Evolutionary conservation across 2,797 vertebrate species (phyloP).

Genomic region (Thalassophryne amazonica): DNA sequence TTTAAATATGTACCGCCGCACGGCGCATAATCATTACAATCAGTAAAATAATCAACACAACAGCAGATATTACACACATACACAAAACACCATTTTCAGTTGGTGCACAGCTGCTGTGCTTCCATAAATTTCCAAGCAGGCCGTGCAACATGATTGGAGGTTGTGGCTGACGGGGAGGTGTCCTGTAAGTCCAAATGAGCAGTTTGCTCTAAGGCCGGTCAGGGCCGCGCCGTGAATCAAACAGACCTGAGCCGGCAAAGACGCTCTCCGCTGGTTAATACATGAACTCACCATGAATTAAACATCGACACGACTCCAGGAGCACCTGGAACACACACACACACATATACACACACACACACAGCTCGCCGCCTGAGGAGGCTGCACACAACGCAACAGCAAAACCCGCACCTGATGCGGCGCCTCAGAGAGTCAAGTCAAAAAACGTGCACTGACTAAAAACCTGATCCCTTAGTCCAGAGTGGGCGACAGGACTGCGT

Average conservation of each 20-base stretch:
- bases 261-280: slow-evolving; percentile 30
- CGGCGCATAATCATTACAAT: too few relatives aligned
- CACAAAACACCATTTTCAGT: too few relatives aligned
- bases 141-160: slow-evolving; percentile 4
- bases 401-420: background rate
- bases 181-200: slow-evolving; percentile 1
- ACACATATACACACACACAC: too few relatives aligned
- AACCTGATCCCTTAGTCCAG: background rate
- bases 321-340: background rate
- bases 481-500: background rate
- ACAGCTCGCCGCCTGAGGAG: too few relatives aligned
- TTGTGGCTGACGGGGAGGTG: slow-evolving; percentile 14
- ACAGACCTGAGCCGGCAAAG: slow-evolving; percentile 33
- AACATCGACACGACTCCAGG: slow-evolving; percentile 43
- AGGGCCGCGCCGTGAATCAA: too few relatives aligned
- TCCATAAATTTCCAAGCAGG: too few relatives aligned
- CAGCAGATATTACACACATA: too few relatives aligned
- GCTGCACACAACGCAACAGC: too few relatives aligned
- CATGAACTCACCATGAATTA: slow-evolving; percentile 51
- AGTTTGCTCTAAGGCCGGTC: background rate
- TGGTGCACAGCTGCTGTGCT: too few relatives aligned
- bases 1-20: too few relatives aligned
- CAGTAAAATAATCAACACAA: too few relatives aligned
- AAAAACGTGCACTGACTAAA: background rate
- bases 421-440: background rate